These are phyloP conservation scores for Corydoras maculifer DNA, from an alignment of 2,113 vertebrate genomes.

Conservation along the genomic window DNA sequence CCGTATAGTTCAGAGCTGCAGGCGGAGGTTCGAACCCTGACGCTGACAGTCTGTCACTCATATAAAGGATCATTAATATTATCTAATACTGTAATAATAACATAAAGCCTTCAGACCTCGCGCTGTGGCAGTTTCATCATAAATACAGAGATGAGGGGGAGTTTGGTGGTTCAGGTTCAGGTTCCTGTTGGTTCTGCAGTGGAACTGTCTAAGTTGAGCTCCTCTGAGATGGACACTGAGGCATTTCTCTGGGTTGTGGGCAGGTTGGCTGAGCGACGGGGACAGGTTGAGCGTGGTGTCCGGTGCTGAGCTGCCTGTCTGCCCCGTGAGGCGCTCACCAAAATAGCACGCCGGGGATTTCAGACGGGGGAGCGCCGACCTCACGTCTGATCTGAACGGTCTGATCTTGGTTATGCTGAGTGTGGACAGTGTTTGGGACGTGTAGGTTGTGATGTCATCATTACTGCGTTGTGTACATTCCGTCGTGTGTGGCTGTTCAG, in stretches of 20 bases:
- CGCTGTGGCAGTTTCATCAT: no score
- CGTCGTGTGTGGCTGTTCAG: no score
- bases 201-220: conserved; percentile 19
- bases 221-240: conserved; percentile 13
- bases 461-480: no score
- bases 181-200: background rate
- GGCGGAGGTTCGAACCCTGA: no score
- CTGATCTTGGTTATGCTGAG: background rate
- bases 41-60: no score
- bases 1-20: no score
- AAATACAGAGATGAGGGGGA: no score
- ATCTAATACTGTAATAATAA: no score
- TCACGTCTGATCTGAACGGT: background rate
- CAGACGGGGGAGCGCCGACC: conserved; percentile 23
- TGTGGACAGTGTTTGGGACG: background rate
- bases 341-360: conserved; percentile 51
- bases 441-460: no score
- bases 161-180: no score
- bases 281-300: conserved; percentile 43
- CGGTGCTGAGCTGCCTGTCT: conserved; percentile 26
- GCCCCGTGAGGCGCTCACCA: conserved; percentile 39
- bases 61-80: no score
- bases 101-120: no score
- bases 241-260: conserved; percentile 6
- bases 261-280: conserved; percentile 39